Evolutionary conservation across 2,797 vertebrate species (phyloP).

Genomic region (Fistularia tabacaria): DNA sequence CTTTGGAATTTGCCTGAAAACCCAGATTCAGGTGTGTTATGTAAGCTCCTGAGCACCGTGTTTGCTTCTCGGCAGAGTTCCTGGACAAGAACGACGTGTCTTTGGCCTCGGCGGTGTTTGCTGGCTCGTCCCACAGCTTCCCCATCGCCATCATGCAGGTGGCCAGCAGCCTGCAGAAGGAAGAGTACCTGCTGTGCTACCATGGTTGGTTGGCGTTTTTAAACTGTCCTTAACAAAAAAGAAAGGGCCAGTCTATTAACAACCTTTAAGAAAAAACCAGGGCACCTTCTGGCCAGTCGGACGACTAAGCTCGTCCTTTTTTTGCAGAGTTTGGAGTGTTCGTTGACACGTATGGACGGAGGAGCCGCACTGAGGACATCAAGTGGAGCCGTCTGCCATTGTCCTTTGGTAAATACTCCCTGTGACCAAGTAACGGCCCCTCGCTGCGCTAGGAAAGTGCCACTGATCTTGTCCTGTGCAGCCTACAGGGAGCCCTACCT

Average conservation of each 20-base stretch:
- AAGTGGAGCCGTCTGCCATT: slow-evolving; percentile 98
- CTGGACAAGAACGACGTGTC: slow-evolving; percentile 97
- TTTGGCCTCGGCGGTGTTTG: slow-evolving; percentile 91
- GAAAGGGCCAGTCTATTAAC: too few species aligned
- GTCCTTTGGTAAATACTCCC: slow-evolving; percentile 83
- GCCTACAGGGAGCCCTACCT: slow-evolving; percentile 97
- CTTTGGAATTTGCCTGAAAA: too few species aligned
- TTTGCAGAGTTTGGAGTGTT: slow-evolving; percentile 93
- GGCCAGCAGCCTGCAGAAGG: slow-evolving; percentile 86
- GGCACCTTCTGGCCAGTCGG: too few species aligned
- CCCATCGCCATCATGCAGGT: slow-evolving; percentile 96
- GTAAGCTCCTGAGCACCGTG: background rate
- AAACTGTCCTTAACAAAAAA: too few species aligned
- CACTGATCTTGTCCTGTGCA: slow-evolving; percentile 45
- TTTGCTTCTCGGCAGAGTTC: slow-evolving; percentile 79
- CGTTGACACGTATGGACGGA: slow-evolving; percentile 93
- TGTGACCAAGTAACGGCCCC: background rate
- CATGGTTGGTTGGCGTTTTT: slow-evolving; percentile 76
- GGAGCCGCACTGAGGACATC: slow-evolving; percentile 92
- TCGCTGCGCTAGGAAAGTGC: background rate
- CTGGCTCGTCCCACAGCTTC: slow-evolving; percentile 93
- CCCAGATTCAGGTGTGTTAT: background rate
- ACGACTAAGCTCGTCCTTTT: background rate
- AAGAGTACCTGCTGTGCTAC: slow-evolving; percentile 96
- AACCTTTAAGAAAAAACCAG: too few species aligned